Base-by-base conservation (phyloP, 2,888 invertebrate genomes). In the Vannuccia rotundouncinata region DNA sequence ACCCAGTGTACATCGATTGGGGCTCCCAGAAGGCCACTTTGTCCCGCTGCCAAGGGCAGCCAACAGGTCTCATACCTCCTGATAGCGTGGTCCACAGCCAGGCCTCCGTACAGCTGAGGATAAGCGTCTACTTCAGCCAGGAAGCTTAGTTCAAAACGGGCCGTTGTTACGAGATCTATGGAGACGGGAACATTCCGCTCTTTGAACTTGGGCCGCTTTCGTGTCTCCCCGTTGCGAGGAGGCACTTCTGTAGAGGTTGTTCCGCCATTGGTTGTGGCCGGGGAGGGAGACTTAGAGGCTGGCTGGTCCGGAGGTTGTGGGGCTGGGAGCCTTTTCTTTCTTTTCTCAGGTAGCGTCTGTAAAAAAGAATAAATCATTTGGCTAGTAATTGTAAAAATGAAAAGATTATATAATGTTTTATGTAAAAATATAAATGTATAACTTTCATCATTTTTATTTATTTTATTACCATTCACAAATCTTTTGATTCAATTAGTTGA, bases 1-100 rank as follows among this genome's bases (percentile, higher is more conserved):
- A 89, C 85, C 89, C 89, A 89, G 81, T 89, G 88, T 17, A 89
- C 87, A 82, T 89, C 89, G 31, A 89, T 81, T 13, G 89, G 89
- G 0, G 89, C 89, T n/a, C 87, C 87, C 59, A 88, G 83, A 74
- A 81, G 74, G 74, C 82, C 80, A 66, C 29, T n/a, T 22, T 79
- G 27, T 25, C 79, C 84, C 13, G 86, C 87, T 79, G 87, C 87
- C 81, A 89, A 83, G n/a, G 89, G 89, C 59, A 89, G 84, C 89
- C 89, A 89, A 79, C 84, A 85, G 29, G 83, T 84, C 83, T 89
- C 89, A 84, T 89, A 90, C 25, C 89, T 85, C 29, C 88, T 84
- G 29, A 89, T 85, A n/a, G 89, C 89, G 81, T 87, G 86, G 30
- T 86, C 83, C 31, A 89, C 85, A 22, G 87, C 85, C 30, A 85